A percentile compares a stretch with the other conserved stretches of the same genome.
Evolutionary conservation across 2,888 invertebrate species (phyloP).

Genomic region (Selenia dentaria): DNA sequence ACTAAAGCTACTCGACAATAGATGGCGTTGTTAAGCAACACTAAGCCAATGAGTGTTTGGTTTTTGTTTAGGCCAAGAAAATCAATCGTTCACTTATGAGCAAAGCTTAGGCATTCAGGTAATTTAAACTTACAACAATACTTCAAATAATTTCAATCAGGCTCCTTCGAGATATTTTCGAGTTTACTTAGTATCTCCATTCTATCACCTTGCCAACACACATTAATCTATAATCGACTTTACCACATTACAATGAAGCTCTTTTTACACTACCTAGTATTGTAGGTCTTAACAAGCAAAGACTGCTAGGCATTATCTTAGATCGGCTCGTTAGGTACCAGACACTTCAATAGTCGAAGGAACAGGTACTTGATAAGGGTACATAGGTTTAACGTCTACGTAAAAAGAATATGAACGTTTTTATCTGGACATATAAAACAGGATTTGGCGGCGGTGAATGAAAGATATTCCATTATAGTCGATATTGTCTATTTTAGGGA

Average conservation of each 20-base stretch:
- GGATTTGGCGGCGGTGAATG: slow-evolving; percentile 2
- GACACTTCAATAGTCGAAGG: slow-evolving; percentile 64
- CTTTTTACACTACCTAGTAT: not conserved
- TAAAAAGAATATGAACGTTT: slow-evolving; percentile 25
- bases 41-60: too few relatives aligned
- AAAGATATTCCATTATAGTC: not conserved
- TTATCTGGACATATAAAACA: slow-evolving; percentile 20
- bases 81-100: too few relatives aligned
- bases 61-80: too few relatives aligned
- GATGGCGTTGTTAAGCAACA: too few relatives aligned
- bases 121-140: too few relatives aligned
- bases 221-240: slow-evolving; percentile 1
- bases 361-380: slow-evolving; percentile 37
- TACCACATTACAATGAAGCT: not conserved
- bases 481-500: too few relatives aligned
- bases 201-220: slow-evolving; percentile 4
- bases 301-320: slow-evolving; percentile 48
- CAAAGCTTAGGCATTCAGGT: too few relatives aligned
- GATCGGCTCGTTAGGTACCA: slow-evolving; percentile 62
- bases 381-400: slow-evolving; percentile 32
- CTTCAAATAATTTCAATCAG: too few relatives aligned
- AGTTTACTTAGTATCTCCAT: slow-evolving; percentile 4
- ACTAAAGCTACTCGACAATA: too few relatives aligned
- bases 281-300: slow-evolving; percentile 22
- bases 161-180: too few relatives aligned